These are phyloP conservation scores for Metellina segmentata DNA, from an alignment of 2,888 invertebrate genomes.

Conservation along the genomic window DNA sequence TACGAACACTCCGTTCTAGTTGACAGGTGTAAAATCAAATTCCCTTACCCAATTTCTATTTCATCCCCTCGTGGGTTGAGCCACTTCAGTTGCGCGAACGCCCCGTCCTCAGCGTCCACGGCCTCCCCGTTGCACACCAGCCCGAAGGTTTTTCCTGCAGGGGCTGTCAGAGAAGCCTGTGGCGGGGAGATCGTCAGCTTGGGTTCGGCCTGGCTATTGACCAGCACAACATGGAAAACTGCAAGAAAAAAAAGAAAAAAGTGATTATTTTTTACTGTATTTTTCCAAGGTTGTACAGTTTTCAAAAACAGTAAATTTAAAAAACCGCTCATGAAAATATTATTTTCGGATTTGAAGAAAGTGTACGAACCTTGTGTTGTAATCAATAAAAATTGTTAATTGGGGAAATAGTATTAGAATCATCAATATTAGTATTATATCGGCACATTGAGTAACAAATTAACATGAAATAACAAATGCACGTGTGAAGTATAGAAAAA, in stretches of 20 bases:
- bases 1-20: neutral
- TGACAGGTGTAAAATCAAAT: neutral
- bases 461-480: too few species aligned
- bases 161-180: constrained; percentile 29
- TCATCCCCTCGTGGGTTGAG: constrained; percentile 55
- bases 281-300: too few species aligned
- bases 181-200: constrained; percentile 48
- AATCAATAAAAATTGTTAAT: too few species aligned
- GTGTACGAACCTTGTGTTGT: too few species aligned
- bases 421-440: too few species aligned
- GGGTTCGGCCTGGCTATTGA: constrained; percentile 28
- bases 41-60: constrained; percentile 41
- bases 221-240: constrained; percentile 29
- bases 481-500: too few species aligned
- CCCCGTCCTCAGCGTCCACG: constrained; percentile 36
- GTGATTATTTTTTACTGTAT: too few species aligned
- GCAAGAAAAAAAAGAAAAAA: neutral
- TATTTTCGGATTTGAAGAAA: too few species aligned
- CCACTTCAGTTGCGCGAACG: constrained; percentile 61
- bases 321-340: too few species aligned
- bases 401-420: too few species aligned
- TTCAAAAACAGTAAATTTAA: too few species aligned
- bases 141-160: constrained; percentile 35
- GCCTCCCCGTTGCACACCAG: constrained; percentile 55
- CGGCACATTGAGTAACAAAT: too few species aligned